These are phyloP conservation scores for Cryptocephalus primarius DNA, from an alignment of 2,888 invertebrate genomes.

Conservation along the genomic window DNA sequence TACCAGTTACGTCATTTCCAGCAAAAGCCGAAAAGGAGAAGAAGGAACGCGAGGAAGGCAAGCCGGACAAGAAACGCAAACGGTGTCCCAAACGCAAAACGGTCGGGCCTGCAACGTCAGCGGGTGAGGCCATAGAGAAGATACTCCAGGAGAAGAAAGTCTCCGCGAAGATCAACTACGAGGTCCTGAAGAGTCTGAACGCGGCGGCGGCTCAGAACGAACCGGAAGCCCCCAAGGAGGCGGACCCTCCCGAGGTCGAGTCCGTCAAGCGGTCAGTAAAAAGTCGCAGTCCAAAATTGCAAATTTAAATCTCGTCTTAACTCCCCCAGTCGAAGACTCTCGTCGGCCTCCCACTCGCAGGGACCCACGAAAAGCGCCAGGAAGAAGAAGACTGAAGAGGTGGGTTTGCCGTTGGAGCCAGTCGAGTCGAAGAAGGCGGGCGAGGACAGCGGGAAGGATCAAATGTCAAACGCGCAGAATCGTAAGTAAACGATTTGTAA, in stretches of 20 bases:
- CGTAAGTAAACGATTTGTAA: too few relatives aligned
- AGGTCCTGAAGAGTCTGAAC: constrained; percentile 78
- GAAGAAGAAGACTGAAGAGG: constrained; percentile 4
- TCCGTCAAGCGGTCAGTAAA: constrained; percentile 17
- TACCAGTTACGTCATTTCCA: constrained; percentile 27
- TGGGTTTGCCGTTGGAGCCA: neutral
- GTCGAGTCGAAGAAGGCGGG: too few relatives aligned
- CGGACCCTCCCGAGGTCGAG: constrained; percentile 11
- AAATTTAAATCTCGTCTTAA: too few relatives aligned
- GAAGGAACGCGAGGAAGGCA: constrained; percentile 77
- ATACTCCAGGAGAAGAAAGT: constrained; percentile 76
- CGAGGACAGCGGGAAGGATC: too few relatives aligned
- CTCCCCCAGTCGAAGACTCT: too few relatives aligned
- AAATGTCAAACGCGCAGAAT: too few relatives aligned
- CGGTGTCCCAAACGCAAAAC: constrained; percentile 51
- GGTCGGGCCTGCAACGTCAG: constrained; percentile 55
- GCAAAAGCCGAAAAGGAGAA: constrained; percentile 73
- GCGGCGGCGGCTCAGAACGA: constrained; percentile 30
- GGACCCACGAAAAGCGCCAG: constrained; percentile 6
- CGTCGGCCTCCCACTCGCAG: constrained; percentile 3
- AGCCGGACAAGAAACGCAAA: constrained; percentile 69
- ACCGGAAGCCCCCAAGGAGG: constrained; percentile 11
- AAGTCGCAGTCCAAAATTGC: constrained; percentile 5
- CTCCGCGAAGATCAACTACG: constrained; percentile 96
- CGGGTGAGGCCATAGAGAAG: constrained; percentile 49